Percentiles rank a stretch among this genome's conserved stretches.
These are phyloP conservation scores for Conus canariensis DNA, from an alignment of 2,888 invertebrate genomes.

Conservation along the genomic window DNA sequence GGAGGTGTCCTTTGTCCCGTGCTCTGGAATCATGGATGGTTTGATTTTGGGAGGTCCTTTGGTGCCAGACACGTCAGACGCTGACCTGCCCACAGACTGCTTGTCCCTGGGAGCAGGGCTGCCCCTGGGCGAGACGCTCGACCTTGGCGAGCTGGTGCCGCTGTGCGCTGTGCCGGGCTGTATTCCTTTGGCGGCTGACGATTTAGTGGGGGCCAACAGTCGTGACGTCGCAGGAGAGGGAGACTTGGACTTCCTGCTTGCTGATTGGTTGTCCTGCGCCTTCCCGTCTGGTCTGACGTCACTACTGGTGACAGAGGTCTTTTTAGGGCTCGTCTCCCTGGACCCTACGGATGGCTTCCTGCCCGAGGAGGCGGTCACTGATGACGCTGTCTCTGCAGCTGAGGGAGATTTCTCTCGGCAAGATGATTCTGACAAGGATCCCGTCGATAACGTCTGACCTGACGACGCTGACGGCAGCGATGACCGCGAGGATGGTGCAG, in stretches of 20 bases:
- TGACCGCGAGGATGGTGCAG: slow-evolving; percentile 1
- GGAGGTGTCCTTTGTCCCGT: slow-evolving; percentile 8
- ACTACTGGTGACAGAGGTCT: background rate
- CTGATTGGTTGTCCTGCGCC: background rate
- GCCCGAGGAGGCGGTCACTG: background rate
- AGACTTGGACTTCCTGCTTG: slow-evolving; percentile 9
- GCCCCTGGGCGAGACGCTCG: slow-evolving; percentile 27
- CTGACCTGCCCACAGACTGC: background rate
- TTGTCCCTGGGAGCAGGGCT: slow-evolving; percentile 18
- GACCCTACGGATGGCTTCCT: background rate
- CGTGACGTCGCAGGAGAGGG: background rate
- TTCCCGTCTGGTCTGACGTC: background rate
- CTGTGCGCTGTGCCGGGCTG: background rate
- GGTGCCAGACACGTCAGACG: background rate
- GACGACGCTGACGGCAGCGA: background rate
- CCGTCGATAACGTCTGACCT: background rate
- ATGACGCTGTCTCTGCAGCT: background rate
- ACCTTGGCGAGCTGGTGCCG: slow-evolving; percentile 1
- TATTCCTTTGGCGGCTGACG: slow-evolving; percentile 32
- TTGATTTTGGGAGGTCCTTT: slow-evolving; percentile 22
- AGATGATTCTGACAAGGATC: slow-evolving; percentile 8
- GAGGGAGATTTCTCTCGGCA: background rate
- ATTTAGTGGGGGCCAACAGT: slow-evolving; percentile 24
- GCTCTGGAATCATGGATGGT: slow-evolving; percentile 15
- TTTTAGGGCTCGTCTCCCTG: slow-evolving; percentile 18